These are phyloP conservation scores for Coilia nasus DNA, from an alignment of 2,797 vertebrate species.

Conservation along the genomic window DNA sequence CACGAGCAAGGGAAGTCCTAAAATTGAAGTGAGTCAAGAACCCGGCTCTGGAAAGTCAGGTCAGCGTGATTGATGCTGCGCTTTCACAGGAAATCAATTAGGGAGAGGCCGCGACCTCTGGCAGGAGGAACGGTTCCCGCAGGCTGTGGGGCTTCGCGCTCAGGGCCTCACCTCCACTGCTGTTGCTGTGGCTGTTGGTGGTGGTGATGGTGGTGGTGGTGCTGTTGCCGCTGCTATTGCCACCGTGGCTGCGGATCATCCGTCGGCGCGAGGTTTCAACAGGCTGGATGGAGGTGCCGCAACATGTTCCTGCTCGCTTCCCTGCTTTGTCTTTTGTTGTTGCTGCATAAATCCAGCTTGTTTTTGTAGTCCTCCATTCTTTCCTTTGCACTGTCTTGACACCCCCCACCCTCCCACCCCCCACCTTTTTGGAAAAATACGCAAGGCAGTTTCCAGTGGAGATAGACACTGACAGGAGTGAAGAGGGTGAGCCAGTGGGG, in stretches of 20 bases:
- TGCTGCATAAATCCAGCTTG: conserved; percentile 60
- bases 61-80: conserved; percentile 42
- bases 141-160: conserved; percentile 32
- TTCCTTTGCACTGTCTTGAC: conserved; percentile 21
- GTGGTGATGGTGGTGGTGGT: not conserved
- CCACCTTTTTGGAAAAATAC: conserved; percentile 10
- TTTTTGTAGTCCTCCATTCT: conserved; percentile 61
- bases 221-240: not conserved
- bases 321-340: conserved; percentile 62
- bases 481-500: conserved; percentile 40
- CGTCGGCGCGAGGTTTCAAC: conserved; percentile 64
- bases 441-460: conserved; percentile 34
- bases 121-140: conserved; percentile 32
- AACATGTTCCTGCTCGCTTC: conserved; percentile 63
- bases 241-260: conserved; percentile 41
- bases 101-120: conserved; percentile 45
- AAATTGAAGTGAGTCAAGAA: conserved; percentile 36
- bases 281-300: conserved; percentile 46
- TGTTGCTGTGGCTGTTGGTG: too few relatives aligned
- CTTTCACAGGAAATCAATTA: conserved; percentile 57
- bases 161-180: conserved; percentile 43
- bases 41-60: conserved; percentile 1
- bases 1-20: not conserved
- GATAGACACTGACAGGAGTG: conserved; percentile 47
- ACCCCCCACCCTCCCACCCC: not conserved